Evolutionary conservation across 2,113 vertebrate species (phyloP).

Genomic region (Rhizomys pruinosus): DNA sequence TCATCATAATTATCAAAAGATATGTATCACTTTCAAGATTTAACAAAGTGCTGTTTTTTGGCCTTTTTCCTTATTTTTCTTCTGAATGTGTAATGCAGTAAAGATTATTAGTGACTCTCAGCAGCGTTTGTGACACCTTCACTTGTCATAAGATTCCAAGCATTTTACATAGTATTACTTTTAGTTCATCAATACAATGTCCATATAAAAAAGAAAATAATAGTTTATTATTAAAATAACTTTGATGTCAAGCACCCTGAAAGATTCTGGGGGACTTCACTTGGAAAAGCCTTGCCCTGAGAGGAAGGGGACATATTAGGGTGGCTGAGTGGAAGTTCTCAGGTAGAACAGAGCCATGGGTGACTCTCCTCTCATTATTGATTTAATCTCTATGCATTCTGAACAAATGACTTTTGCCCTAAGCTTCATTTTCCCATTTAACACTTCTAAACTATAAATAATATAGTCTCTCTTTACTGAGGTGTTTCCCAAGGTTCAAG

Average conservation of each 20-base stretch:
- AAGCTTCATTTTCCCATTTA: neutral
- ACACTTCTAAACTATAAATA: neutral
- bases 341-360: neutral
- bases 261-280: neutral
- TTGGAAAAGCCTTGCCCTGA: neutral
- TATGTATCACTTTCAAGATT: neutral
- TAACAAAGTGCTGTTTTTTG: neutral
- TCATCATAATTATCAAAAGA: neutral
- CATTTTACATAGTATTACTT: neutral
- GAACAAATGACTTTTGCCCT: neutral
- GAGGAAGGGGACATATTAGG: neutral
- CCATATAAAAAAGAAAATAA: neutral
- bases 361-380: neutral
- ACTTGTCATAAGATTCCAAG: neutral
- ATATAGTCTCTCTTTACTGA: neutral
- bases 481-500: constrained; percentile 20
- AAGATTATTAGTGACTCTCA: neutral
- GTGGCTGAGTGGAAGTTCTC: neutral
- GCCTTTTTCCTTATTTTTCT: neutral
- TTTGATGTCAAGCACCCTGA: neutral
- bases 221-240: constrained; percentile 5
- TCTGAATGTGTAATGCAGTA: neutral
- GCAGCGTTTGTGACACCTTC: neutral
- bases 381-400: neutral
- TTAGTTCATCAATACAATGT: neutral